Evolutionary conservation across 2,797 vertebrate genomes (phyloP), one percentile per base, ranked within the genome.

Genomic region (Euthynnus affinis): DNA sequence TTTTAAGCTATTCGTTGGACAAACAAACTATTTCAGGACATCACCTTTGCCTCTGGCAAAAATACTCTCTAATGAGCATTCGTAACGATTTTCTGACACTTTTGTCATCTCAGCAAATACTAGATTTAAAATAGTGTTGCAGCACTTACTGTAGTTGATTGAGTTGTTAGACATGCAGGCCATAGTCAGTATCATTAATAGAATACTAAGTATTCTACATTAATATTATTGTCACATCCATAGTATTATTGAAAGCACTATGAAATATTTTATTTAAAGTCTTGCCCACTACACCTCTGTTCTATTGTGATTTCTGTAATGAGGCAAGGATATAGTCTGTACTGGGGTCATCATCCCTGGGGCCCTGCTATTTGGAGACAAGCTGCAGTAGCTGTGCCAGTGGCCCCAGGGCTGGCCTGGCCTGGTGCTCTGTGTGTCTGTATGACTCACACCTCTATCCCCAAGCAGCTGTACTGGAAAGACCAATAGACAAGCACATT

Each of bases 401-500:
- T 73, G 65, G 85, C 89, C 79, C 40, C 46, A 17, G 88, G 82
- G 66, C 37, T 37, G 57, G 65, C 80, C 75, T 32, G 82, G 58
- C 70, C 73, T 48, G 32, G 55, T 48, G 61, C 80, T 64, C 69
- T 25, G 12, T 72, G 72, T 84, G 73, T 80, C 68, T 74, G 76
- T 72, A 68, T 92, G 93, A 92, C 78, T 91, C 89, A 92, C 72
- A 74, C 82, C 79, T 68, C 79, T 72, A 53, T 57, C 85, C 76
- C 80, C 58, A 77, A 83, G 74, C 82, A 68, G 74, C 83, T 88
- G 83, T 78, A 82, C 74, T 82, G 78, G 69, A 92, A 88, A 87
- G 62, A 80, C 71, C 76, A 67, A 72, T 78, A 69, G 64, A 79
- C 69, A 81, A 82, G 83, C 66, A 60, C 59, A 62, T 27, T 74